These are phyloP conservation scores for Rhea pennata DNA, from an alignment of 2,113 vertebrate genomes.

Conservation along the genomic window DNA sequence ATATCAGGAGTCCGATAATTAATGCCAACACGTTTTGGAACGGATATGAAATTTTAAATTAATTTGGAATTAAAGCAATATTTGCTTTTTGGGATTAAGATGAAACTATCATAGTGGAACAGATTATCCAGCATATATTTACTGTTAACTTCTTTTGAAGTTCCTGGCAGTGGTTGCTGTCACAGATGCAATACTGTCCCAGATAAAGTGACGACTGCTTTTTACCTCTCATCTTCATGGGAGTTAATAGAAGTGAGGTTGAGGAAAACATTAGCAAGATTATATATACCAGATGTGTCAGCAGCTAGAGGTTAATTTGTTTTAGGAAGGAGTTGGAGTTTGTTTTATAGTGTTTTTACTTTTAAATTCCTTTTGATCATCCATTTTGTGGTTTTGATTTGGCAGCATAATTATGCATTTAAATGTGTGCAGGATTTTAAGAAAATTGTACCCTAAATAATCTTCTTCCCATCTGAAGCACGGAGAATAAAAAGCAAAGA, in stretches of 20 bases:
- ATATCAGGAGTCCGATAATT: background rate
- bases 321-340: too few species aligned
- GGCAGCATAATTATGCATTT: background rate
- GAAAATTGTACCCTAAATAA: background rate
- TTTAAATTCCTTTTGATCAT: background rate
- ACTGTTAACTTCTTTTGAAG: background rate
- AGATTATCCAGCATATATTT: background rate
- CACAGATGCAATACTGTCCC: background rate
- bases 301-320: background rate
- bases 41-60: background rate
- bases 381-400: background rate
- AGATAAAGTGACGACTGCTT: background rate
- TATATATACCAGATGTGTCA: background rate
- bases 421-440: background rate
- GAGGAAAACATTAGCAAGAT: background rate
- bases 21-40: fast-evolving
- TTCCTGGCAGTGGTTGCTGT: background rate
- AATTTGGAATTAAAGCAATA: background rate
- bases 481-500: background rate
- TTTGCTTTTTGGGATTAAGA: background rate
- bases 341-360: too few species aligned
- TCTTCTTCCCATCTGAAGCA: background rate
- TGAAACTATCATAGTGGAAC: background rate
- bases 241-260: background rate
- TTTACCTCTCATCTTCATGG: background rate